Evolutionary conservation across 1,140 invertebrate species (phyloP).

Genomic region (Leguminivora glycinivorella): DNA sequence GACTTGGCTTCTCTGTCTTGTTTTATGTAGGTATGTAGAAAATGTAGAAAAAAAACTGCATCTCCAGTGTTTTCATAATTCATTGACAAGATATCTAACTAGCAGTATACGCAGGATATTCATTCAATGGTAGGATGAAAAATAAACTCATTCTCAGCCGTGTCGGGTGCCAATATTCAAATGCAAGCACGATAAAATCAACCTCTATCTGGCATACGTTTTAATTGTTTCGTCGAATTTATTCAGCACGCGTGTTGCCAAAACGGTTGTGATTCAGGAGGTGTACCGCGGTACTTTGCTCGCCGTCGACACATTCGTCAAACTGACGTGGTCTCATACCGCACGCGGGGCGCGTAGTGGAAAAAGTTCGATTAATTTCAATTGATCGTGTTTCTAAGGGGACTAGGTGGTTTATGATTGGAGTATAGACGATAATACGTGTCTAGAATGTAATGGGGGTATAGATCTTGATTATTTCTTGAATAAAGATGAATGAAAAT

Average conservation of each 20-base stretch:
- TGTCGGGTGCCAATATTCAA: constrained; percentile 10
- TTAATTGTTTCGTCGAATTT: constrained; percentile 32
- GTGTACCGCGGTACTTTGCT: constrained; percentile 38
- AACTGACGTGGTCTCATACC: constrained; percentile 31
- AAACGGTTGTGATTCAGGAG: constrained; percentile 44
- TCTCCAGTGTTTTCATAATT: no score
- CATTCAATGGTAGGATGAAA: not conserved
- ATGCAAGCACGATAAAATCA: constrained; percentile 17
- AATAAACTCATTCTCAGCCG: not conserved
- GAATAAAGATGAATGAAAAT: no score
- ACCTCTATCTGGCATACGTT: constrained; percentile 18
- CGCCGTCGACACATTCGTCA: constrained; percentile 44
- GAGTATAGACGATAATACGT: not conserved
- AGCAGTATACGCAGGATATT: not conserved
- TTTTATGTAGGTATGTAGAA: no score
- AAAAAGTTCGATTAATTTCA: constrained; percentile 25
- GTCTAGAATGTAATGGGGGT: not conserved
- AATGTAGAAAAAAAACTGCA: no score
- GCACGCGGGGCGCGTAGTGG: constrained; percentile 3
- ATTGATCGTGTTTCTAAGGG: constrained; percentile 11
- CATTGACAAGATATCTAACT: no score
- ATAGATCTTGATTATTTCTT: not conserved
- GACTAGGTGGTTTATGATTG: not conserved
- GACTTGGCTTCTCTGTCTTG: no score
- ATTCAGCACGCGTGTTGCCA: constrained; percentile 42